Conservation (phyloP, 1,140 invertebrate species). For the Carcinoscorpius rotundicauda region DNA sequence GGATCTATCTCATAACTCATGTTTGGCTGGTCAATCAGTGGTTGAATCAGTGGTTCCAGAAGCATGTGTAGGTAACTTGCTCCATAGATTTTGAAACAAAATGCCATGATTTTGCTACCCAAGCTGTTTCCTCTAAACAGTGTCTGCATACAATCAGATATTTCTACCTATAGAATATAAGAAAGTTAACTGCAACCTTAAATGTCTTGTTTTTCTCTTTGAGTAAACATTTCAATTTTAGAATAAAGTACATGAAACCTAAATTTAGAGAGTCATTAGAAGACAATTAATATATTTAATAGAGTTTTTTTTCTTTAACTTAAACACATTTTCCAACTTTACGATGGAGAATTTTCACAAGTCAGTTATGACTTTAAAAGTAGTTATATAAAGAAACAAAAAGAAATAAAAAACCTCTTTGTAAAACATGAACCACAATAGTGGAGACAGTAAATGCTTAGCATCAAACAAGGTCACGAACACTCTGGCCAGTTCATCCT, state of each 20-base stretch:
- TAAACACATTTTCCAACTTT: no score
- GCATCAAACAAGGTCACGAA: slow-evolving; percentile 96
- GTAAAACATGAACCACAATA: slow-evolving; percentile 98
- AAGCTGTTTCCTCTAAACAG: slow-evolving; percentile 91
- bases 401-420: slow-evolving; percentile 47
- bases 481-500: slow-evolving; percentile 87
- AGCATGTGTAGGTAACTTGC: slow-evolving; percentile 77
- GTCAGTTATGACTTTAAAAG: no score
- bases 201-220: no score
- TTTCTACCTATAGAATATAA: slow-evolving; percentile 41
- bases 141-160: slow-evolving; percentile 95
- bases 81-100: slow-evolving; percentile 97
- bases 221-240: no score
- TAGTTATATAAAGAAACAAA: no score
- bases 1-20: slow-evolving; percentile 84
- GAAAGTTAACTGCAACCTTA: no score
- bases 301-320: no score
- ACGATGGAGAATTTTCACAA: no score
- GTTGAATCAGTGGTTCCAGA: slow-evolving; percentile 75
- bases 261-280: no score
- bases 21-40: slow-evolving; percentile 47
- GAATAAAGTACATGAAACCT: no score
- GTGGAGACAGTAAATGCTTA: slow-evolving; percentile 83
- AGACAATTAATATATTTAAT: no score
- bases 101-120: slow-evolving; percentile 96